Percentiles rank a stretch among this genome's conserved stretches.
phyloP scores from a whole-genome alignment of 1,140 invertebrate genomes.

The Gonioctena quinquepunctata region DNA sequence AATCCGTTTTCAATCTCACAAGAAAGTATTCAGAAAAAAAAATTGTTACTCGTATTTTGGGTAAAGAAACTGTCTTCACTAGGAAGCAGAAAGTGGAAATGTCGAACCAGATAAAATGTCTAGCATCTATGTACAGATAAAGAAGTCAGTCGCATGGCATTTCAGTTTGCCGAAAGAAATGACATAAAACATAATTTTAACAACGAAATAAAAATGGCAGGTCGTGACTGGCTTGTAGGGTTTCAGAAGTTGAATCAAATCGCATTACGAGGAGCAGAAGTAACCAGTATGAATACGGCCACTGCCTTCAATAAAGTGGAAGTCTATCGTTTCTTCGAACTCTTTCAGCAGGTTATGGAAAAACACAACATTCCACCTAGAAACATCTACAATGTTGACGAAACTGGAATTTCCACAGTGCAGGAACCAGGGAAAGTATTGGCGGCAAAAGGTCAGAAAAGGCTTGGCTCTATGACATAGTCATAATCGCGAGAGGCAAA shows the following conservation, averaged over 20 bases:
- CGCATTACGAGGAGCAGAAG: constrained; percentile 52
- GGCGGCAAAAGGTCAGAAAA: constrained; percentile 51
- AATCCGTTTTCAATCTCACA: neutral
- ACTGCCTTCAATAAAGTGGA: constrained; percentile 29
- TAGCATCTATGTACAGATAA: constrained; percentile 3
- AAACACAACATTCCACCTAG: constrained; percentile 49
- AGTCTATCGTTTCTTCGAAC: constrained; percentile 39
- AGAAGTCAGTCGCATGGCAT: constrained; percentile 1
- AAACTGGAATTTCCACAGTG: constrained; percentile 56
- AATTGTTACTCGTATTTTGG: neutral
- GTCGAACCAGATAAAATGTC: neutral
- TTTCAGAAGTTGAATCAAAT: constrained; percentile 7
- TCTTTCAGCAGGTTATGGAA: constrained; percentile 47
- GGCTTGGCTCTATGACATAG: constrained; percentile 51
- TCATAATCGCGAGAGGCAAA: no score
- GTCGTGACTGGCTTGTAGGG: neutral
- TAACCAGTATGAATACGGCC: constrained; percentile 24
- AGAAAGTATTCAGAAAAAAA: constrained; percentile 6
- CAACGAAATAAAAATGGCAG: neutral
- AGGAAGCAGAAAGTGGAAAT: neutral
- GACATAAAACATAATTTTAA: constrained; percentile 11
- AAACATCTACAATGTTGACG: constrained; percentile 56
- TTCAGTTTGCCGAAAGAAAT: constrained; percentile 4
- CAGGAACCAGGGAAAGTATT: constrained; percentile 56
- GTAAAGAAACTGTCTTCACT: constrained; percentile 5